Evolutionary conservation across 1,140 invertebrate species (phyloP).

Genomic region (Listronotus bonariensis): DNA sequence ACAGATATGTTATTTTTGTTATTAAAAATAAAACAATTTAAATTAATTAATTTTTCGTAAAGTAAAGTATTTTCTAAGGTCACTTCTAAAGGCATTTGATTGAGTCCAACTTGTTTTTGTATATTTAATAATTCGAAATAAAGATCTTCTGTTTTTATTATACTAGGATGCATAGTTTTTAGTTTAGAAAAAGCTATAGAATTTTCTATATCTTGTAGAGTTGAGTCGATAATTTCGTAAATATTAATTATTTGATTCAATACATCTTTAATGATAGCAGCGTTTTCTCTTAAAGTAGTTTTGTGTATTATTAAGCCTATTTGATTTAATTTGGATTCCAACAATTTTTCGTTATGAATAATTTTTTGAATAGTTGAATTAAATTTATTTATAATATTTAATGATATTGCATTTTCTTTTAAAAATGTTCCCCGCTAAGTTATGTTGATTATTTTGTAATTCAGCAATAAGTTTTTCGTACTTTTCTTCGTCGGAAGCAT

Average conservation of each 20-base stretch:
- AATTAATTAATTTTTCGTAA: too few species aligned
- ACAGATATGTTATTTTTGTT: too few species aligned
- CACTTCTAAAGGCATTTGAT: too few species aligned
- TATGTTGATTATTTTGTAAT: constrained; percentile 14
- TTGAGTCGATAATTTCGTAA: constrained; percentile 15
- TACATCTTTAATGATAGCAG: constrained; percentile 10
- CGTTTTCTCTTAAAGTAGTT: background rate
- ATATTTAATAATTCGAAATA: background rate
- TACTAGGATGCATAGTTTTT: constrained; percentile 10
- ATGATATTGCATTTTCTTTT: constrained; percentile 13
- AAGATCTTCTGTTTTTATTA: constrained; percentile 4
- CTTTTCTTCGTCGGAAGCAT: too few species aligned
- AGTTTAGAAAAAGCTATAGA: constrained; percentile 8
- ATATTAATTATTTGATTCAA: constrained; percentile 16
- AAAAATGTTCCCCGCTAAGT: constrained; percentile 9
- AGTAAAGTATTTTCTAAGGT: too few species aligned
- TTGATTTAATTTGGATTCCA: too few species aligned
- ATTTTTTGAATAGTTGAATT: constrained; percentile 4
- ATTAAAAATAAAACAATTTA: too few species aligned
- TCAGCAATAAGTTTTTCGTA: background rate
- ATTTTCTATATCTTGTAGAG: constrained; percentile 14
- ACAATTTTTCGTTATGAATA: background rate
- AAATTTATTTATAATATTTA: constrained; percentile 6
- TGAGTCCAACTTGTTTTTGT: background rate
- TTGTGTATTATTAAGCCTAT: constrained; percentile 3